Percentiles rank a stretch among this genome's conserved stretches.
These are phyloP conservation scores for Protosalanx chinensis DNA, from an alignment of 2,797 vertebrate genomes.

Conservation along the genomic window DNA sequence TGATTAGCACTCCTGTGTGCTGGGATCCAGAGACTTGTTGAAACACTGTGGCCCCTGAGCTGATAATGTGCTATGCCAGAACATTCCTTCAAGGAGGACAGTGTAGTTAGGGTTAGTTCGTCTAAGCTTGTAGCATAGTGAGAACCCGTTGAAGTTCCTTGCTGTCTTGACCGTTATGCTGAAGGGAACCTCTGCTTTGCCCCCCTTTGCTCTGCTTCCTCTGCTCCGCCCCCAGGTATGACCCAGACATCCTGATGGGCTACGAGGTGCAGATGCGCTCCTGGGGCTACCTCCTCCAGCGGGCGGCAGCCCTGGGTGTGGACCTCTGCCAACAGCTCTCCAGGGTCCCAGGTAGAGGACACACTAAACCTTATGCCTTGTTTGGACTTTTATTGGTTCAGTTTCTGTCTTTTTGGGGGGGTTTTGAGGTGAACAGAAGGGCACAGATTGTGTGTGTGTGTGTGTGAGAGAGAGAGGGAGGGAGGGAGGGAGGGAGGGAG, in stretches of 20 bases:
- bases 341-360: slow-evolving; percentile 84
- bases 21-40: neutral
- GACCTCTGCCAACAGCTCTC: slow-evolving; percentile 93
- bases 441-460: neutral
- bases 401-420: neutral
- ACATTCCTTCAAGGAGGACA: too few relatives aligned
- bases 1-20: neutral
- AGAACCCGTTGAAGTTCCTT: neutral
- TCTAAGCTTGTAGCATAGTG: neutral
- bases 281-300: slow-evolving; percentile 96
- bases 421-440: too few relatives aligned
- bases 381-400: neutral
- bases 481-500: too few relatives aligned
- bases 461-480: too few relatives aligned
- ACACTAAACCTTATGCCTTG: neutral
- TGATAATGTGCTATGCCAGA: neutral
- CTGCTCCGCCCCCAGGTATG: slow-evolving; percentile 75
- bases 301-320: slow-evolving; percentile 81
- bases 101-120: too few relatives aligned
- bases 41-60: neutral
- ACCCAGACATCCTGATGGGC: slow-evolving; percentile 94
- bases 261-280: slow-evolving; percentile 98
- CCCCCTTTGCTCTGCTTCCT: neutral
- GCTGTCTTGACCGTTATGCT: too few relatives aligned
- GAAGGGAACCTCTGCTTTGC: neutral